Evolutionary conservation across 2,888 invertebrate genomes (phyloP), one percentile per base, ranked within the genome.

Genomic region (Pseudococcus viburni): DNA sequence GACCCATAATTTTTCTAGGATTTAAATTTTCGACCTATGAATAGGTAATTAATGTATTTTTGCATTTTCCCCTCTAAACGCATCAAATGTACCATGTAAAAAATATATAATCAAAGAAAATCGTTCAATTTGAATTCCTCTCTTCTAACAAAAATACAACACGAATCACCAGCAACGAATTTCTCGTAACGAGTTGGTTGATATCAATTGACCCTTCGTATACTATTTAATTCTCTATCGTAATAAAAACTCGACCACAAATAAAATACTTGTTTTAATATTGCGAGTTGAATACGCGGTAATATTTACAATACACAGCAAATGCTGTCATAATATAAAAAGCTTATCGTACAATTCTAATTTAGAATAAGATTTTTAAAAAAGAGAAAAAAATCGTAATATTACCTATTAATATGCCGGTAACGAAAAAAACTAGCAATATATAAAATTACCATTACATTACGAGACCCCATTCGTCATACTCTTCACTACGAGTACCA

Each of bases 351-450:
- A 83, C 80, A 83, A 42, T 12, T 83, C 80, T 83, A 83, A 83
- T 46, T 46, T 73, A 33, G 33, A 73, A 83, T 83, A 83, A 26
- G 39, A 33, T 33, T 33, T 33, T 9, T 42, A 46, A 46, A 46
- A 83, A 83, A 17, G 19, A 9, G 19, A 15, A 46, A 46, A 83
- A 83, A 46, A 19, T 7, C 19, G 19, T 33, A 80, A 42, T 80
- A 42, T 46, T 17, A 19, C 46, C 80, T 46, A 64, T 46, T 46
- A 83, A 46, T 64, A 64, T 46, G 80, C 80, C 80, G 80, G 80
- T 83, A 83, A 83, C 80, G 80, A 83, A 83, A 77, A 64, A 73
- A 83, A 83, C 46, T 46, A 83, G 80, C 80, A 83, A 83, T 19
- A 83, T 83, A 83, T 19, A 83, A 83, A 83, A 83, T 83, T 83